These are phyloP conservation scores for Siderastrea radians DNA, from an alignment of 92 coral and sea anemone species.

Conservation along the genomic window DNA sequence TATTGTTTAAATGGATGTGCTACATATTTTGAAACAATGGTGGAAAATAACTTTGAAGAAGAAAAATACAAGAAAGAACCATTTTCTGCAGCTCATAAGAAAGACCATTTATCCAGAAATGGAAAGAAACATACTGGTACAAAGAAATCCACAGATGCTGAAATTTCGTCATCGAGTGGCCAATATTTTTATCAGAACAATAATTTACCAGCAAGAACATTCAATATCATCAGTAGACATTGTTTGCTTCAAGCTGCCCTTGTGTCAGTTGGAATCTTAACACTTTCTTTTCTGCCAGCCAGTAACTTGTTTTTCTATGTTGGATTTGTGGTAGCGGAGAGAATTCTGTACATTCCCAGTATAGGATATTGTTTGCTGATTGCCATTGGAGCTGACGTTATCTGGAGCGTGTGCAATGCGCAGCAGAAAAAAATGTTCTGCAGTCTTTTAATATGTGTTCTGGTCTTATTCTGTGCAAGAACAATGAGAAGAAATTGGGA, in stretches of 20 bases:
- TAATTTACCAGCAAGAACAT: slow-evolving; percentile 26
- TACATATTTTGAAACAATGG: neutral
- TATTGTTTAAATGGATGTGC: slow-evolving; percentile 56
- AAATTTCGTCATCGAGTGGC: neutral
- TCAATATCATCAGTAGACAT: neutral
- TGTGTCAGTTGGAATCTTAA: slow-evolving; percentile 78
- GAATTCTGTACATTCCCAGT: slow-evolving; percentile 97
- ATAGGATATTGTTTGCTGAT: slow-evolving; percentile 91
- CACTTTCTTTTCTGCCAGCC: slow-evolving; percentile 93
- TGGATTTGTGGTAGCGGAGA: slow-evolving; percentile 97
- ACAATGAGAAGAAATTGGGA: slow-evolving; percentile 87
- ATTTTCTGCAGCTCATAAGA: neutral
- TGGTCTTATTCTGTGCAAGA: slow-evolving; percentile 68
- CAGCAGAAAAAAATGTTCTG: slow-evolving; percentile 45
- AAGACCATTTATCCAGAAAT: neutral
- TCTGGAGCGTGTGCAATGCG: slow-evolving; percentile 66
- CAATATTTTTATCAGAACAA: slow-evolving; percentile 9
- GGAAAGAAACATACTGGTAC: slow-evolving; percentile 1
- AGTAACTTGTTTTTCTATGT: slow-evolving; percentile 96
- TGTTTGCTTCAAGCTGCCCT: slow-evolving; percentile 42
- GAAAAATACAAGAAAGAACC: neutral
- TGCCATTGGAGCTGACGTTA: slow-evolving; percentile 77
- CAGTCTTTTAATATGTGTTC: slow-evolving; percentile 45
- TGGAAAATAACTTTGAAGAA: neutral
- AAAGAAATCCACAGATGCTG: neutral